Percentiles rank a stretch among this genome's conserved stretches.
Evolutionary conservation across 1,140 invertebrate genomes (phyloP).

Genomic region (Melanaphis sacchari): DNA sequence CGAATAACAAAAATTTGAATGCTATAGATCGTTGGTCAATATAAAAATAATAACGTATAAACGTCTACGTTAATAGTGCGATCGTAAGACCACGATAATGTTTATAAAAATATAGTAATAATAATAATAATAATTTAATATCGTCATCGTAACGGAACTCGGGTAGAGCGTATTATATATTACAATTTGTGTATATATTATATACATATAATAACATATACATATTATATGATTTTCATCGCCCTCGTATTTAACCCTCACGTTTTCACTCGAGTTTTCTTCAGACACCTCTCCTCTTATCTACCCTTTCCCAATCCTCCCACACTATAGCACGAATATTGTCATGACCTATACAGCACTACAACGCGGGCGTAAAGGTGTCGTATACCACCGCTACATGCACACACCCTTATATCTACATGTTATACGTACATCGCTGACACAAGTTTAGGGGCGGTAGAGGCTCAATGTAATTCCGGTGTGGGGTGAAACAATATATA

Average conservation of each 20-base stretch:
- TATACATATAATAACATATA: neutral
- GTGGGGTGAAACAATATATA: neutral
- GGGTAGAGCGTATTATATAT: neutral
- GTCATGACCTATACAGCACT: neutral
- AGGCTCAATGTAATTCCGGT: neutral
- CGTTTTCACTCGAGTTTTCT: neutral
- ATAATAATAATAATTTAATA: neutral
- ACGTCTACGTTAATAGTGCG: neutral
- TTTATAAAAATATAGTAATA: neutral
- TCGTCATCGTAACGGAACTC: neutral
- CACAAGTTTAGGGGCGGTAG: neutral
- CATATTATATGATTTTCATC: slow-evolving; percentile 6
- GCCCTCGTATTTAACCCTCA: neutral
- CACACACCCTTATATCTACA: neutral
- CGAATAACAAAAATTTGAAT: neutral
- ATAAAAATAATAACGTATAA: neutral
- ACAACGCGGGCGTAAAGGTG: neutral
- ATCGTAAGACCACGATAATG: neutral
- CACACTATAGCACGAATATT: neutral
- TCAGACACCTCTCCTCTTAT: neutral
- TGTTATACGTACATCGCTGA: neutral
- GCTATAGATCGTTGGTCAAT: neutral
- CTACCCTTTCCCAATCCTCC: too few species aligned
- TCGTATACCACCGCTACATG: neutral
- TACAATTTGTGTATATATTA: neutral